Base-by-base conservation (phyloP, 2,113 vertebrate species). In the Circaetus gallicus region DNA sequence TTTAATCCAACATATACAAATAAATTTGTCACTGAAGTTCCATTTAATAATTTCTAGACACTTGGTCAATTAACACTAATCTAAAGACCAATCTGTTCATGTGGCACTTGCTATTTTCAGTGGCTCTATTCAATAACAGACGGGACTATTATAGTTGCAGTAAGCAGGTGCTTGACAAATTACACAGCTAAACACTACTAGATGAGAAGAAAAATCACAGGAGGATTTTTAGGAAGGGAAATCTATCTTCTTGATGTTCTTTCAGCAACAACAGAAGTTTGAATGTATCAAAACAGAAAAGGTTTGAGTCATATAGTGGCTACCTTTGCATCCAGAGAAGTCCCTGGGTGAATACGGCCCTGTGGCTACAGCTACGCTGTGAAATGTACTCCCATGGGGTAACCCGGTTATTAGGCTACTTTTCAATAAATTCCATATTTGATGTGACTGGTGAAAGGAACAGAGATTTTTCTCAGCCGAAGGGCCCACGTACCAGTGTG, bases 401-500 rank as follows among this genome's bases (percentile, higher is more conserved):
- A 89, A 86, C 13, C 17, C 4, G 1, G 8, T 58, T 95, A 58
- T 61, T 58, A 63, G 72, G 22, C 31, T 62, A 21, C 31, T 82
- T 69, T 56, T 50, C 9, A 42, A 80, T n/a, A 69, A 72, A 72
- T 62, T 70, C 49, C 9, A 0, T 20, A 18, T 78, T 91, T 81
- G 7, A 70, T 77, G 62, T 25, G 12, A 86, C 22, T 32, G 15
- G 38, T 80, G 61, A 90, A 67, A 69, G 34, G 40, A 73, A 70
- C 11, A n/a, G 22, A 49, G n/a, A 16, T 20, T 76, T 52, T 62
- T 82, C 56, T 79, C 45, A 89, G 63, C 66, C 11, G 2, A 80
- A 29, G 22, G 25, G 32, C 53, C 86, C n/a, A 95, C 98, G 0
- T 98, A 99, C 99, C 99, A 99, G 50, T 3, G 99, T 98, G 89